Evolutionary conservation across 2,113 vertebrate genomes (phyloP), one percentile per base, ranked within the genome.

Genomic region (Setophaga petechia): DNA sequence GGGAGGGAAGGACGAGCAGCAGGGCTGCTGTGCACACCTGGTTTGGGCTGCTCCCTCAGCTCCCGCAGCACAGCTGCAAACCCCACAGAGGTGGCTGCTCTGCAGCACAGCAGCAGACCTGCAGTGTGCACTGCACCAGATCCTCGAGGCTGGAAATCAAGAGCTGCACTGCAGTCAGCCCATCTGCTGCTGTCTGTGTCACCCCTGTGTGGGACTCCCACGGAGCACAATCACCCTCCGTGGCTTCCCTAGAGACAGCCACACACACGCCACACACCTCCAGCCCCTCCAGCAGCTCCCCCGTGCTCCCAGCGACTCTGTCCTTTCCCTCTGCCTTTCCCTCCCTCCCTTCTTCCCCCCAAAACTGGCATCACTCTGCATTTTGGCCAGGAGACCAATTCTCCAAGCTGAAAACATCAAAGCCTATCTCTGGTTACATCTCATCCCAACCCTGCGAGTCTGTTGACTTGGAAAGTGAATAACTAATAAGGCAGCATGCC

Each of bases 401-500:
- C 91, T 85, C 80, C 68, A 75, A 78, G 66, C 57, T 66, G 78
- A 87, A 91, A 94, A 92, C 93, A 91, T 96, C 93, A 95, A 96
- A 95, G 87, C 47, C 6, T 96, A 94, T 96, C 93, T 95, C 76
- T 83, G 86, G 90, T 58, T 92, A 94, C 84, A 94, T 94, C 96
- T 96, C 91, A 76, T 94, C 94, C 76, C 88, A 93, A 5, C 52
- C 74, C 69, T 89, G 73, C 2, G 2, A 83, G 61, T 49, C 69
- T 89, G 81, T 95, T 96, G 89, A 95, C 90, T 94, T 49, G 61
- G 92, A 90, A 94, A 82, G 41, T 76, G 87, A 84, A 87, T 89
- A 94, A 95, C 88, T 87, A 96, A 44, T 39, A 96, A 96, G 88
- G 84, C 61, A 69, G 81, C 69, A 90, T 97, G 88, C 88, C 95